Evolutionary conservation across 2,888 invertebrate species (phyloP), one percentile per base, ranked within the genome.

Genomic region (Odontocerum albicorne): DNA sequence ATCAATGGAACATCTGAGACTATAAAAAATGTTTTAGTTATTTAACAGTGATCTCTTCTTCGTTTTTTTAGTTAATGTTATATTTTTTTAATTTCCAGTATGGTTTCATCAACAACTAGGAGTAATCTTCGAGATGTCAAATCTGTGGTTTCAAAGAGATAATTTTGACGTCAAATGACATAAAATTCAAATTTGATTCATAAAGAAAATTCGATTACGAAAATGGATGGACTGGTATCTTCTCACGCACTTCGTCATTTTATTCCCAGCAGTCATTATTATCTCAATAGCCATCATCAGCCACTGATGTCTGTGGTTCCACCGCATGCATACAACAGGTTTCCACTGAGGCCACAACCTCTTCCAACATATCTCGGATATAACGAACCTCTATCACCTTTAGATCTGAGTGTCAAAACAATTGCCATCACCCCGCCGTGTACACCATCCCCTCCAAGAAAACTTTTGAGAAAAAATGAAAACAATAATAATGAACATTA

Each of bases 401-500:
- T 92, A 63, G 91, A 92, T 69, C 72, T 92, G 56, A 89, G 90
- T 16, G 71, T 90, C 17, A 91, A 91, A 67, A 77, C 77, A 1
- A 77, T 82, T 7, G 87, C 88, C 1, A 88, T 89, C 65, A 90
- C 90, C 1, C 89, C 89, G 8, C 88, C 90, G 4, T 84, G 85
- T 59, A 87, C 87, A 0, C 87, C 88, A 1, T 88, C 88, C 20
- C 89, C 89, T 3, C 70, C 76, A 0, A 80, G 81, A 56, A 85
- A 84, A 66, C 66, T 76, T 54, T 74, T 79, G 64, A 67, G 68
- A 54, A 72, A 76, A 15, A 66, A 62, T 10, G 70, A 72, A 63
- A 66, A 71, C 13, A 72, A 74, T 1, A 74, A 73, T 17, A 47
- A 53, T 13, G 49, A 47, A 4, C 3, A 65, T 63, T 42, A 58